Base-by-base conservation (phyloP, 2,888 invertebrate species). In the Branchinecta sandiegonensis region DNA sequence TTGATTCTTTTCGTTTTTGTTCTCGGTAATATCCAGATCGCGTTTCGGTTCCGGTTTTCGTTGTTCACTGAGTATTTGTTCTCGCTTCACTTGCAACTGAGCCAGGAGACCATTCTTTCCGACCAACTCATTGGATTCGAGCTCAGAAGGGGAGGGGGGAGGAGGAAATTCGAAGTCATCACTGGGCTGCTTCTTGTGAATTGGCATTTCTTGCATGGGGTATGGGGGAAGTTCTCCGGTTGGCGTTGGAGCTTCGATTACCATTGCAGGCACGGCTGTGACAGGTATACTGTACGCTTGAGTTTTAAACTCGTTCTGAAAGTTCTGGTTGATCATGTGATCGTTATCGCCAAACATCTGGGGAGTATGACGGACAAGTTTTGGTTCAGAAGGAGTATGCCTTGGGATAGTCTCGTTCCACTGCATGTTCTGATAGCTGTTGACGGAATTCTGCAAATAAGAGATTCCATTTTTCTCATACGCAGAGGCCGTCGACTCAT, bases 141-240 rank as follows among this genome's bases (percentile, higher is more conserved):
- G 67, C 48, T 73, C 74, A 63, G 74, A 70, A 6, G 76, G 75
- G 8, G 74, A 74, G 23, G 90, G 91, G 8, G 74, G 75, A 50
- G 91, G 91, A n/a, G 90, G 90, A 8, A 90, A 90, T 66, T 91
- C 91, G 74, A 92, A 91, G 74, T 92, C 91, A 78, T 90, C 90
- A 77, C 90, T 91, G 0, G 89, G 85, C 77, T 91, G 91, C 66
- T 91, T 81, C 2, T 90, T 91, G 77, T 91, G 91, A 68, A 86
- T 83, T 1, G 90, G 90, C 69, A 87, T 76, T 13, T 50, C 68
- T 46, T 66, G 8, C 56, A 68, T 48, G 65, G 71, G 66, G 66
- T 56, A 46, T 65, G 68, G 47, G 66, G 65, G 65, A 63, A 65
- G 12, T 23, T 67, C 67, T 37, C 37, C 37, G 37, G 37, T 37